Evolutionary conservation across 2,888 invertebrate species (phyloP), one percentile per base, ranked within the genome.

Genomic region (Amorpha juglandis): DNA sequence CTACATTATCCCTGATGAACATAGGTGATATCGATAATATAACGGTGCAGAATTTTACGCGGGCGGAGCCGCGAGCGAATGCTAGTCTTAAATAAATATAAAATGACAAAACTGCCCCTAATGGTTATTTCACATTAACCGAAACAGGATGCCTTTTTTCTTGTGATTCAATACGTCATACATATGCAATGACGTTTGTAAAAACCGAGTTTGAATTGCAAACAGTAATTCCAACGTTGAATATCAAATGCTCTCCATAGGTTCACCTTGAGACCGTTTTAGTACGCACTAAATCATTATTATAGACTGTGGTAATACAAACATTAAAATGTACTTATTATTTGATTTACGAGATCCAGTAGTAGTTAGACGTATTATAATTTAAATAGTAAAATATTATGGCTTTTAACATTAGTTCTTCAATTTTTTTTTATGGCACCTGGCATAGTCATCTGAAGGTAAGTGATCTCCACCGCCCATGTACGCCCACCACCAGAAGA

Each of bases 191-290:
- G 16, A 38, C n/a, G 11, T 35, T 16, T 50, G 48, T 50, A 50
- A 50, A 11, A 19, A 58, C 38, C 16, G 19, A 53, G 27, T 53
- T 16, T 52, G 52, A 51, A 27, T 11, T 52, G 12, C 9, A 35
- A 58, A n/a, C 8, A 38, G 38, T 12, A 58, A 58, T 11, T 38
- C 35, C 38, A 12, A 42, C 55, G 55, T 38, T 19, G 19, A 38
- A 58, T 42, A 9, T 38, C 16, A 42, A 19, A 19, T 35, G 35
- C 38, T 11, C 38, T 19, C 8, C n/a, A 14, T 50, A 58, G 66
- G 63, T 63, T 70, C 62, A 65, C 73, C 77, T 77, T 78, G 74
- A 73, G 63, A 70, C 70, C 71, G 69, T 74, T 73, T 73, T 75
- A 71, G 69, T 66, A 50, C 50, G 62, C 50, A 66, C 69, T 63